phyloP scores from a whole-genome alignment of 2,113 vertebrate species.

The Sylvia atricapilla region DNA sequence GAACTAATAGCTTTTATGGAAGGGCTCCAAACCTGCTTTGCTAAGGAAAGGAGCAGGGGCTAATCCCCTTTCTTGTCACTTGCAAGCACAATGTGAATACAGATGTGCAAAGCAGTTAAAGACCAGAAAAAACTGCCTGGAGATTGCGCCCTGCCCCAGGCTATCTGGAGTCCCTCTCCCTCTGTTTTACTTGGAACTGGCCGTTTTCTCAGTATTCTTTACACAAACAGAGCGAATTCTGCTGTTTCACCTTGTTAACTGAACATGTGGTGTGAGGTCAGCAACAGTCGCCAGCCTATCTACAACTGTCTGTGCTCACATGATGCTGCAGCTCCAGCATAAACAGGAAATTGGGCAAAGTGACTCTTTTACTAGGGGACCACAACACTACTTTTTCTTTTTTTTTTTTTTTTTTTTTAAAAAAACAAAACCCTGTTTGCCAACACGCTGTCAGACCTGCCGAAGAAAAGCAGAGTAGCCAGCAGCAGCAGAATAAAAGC shows the following conservation, averaged over 20 bases:
- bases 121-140: not conserved
- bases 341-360: slow-evolving; percentile 77
- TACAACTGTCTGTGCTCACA: slow-evolving; percentile 70
- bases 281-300: slow-evolving; percentile 65
- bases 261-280: slow-evolving; percentile 57
- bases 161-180: slow-evolving; percentile 16
- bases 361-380: slow-evolving; percentile 34
- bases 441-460: not conserved
- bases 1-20: slow-evolving; percentile 69
- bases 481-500: not conserved
- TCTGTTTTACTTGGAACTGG: slow-evolving; percentile 48
- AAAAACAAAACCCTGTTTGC: not conserved
- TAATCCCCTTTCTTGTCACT: slow-evolving; percentile 32
- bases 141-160: not conserved
- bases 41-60: not conserved
- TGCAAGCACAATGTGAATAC: not conserved
- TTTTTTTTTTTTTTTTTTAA: not conserved
- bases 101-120: slow-evolving; percentile 65
- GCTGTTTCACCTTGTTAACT: slow-evolving; percentile 63
- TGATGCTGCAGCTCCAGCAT: slow-evolving; percentile 58
- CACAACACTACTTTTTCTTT: not conserved
- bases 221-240: slow-evolving; percentile 34
- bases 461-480: not conserved
- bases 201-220: slow-evolving; percentile 42
- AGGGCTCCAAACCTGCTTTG: slow-evolving; percentile 12